Base-by-base conservation (phyloP, 2,888 invertebrate genomes). In the Trachelus tabidus region DNA sequence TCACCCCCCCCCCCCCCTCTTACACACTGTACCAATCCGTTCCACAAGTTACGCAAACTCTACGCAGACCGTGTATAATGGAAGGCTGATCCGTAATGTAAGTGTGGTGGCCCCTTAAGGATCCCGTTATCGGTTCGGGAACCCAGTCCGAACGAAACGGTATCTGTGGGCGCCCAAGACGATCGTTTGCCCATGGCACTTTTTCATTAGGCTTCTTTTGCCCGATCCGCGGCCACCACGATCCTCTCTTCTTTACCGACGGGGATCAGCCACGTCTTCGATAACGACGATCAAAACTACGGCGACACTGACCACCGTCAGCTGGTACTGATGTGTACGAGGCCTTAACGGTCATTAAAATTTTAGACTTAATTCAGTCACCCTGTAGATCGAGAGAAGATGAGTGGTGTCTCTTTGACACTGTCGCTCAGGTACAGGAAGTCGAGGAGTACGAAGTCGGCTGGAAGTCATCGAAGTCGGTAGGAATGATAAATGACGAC, bases 111-210 rank as follows among this genome's bases (percentile, higher is more conserved):
- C 37, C 71, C 33, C 34, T n/a, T 71, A 71, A 71, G 11, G 71
- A 71, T 71, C 71, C 71, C 71, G 71, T 71, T 71, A 71, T 34
- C 31, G 71, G 12, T 71, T 71, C 71, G 31, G 31, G 31, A 71
- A 12, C 31, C 31, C 71, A 34, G 34, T 71, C 31, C 31, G 71
- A 15, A 12, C 33, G 71, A 71, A 71, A 71, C 71, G 71, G 71
- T 71, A 71, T 31, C 71, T 2, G 12, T 71, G 71, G 31, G 71
- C 34, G 34, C 31, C 71, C 71, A 71, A 12, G 15, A 34, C 9
- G 56, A 56, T 56, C 56, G 23, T 56, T 23, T 56, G 56, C 56
- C 56, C 23, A 56, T 56, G 23, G 2, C 56, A 56, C 56, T 56
- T 56, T 56, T 56, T 56, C 56, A 23, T 56, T 23, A 23, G 9